Evolutionary conservation across 2,888 invertebrate species (phyloP).

Genomic region (Chaitophorus viminalis): DNA sequence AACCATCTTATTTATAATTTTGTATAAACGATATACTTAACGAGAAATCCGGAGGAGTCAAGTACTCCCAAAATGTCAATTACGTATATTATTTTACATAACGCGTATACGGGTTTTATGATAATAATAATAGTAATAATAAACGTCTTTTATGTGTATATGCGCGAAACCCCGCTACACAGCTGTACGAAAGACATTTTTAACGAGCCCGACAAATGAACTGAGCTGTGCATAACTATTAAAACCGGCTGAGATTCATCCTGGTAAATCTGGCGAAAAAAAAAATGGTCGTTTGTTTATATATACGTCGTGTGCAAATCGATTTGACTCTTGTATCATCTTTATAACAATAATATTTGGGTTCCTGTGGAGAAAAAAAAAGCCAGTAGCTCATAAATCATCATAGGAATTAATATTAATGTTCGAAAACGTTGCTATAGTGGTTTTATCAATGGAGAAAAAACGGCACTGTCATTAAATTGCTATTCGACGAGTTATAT

Average conservation of each 20-base stretch:
- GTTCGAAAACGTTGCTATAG: background rate
- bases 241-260: background rate
- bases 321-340: background rate
- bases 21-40: background rate
- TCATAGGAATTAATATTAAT: slow-evolving; percentile 42
- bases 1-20: slow-evolving; percentile 47
- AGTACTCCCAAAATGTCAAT: slow-evolving; percentile 43
- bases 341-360: background rate
- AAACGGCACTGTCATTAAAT: slow-evolving; percentile 16
- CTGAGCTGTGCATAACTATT: background rate
- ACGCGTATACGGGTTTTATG: background rate
- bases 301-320: background rate
- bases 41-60: background rate
- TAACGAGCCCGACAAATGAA: slow-evolving; percentile 39
- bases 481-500: background rate
- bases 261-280: background rate
- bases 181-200: slow-evolving; percentile 10
- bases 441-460: background rate
- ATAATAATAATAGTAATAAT: background rate
- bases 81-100: slow-evolving; percentile 43
- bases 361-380: background rate
- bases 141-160: background rate
- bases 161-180: background rate
- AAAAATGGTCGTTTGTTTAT: background rate
- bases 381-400: slow-evolving; percentile 20